Percentiles rank a stretch among this genome's conserved stretches.
phyloP scores from a whole-genome alignment of 2,113 vertebrate species.

The Ramphastos sulfuratus region DNA sequence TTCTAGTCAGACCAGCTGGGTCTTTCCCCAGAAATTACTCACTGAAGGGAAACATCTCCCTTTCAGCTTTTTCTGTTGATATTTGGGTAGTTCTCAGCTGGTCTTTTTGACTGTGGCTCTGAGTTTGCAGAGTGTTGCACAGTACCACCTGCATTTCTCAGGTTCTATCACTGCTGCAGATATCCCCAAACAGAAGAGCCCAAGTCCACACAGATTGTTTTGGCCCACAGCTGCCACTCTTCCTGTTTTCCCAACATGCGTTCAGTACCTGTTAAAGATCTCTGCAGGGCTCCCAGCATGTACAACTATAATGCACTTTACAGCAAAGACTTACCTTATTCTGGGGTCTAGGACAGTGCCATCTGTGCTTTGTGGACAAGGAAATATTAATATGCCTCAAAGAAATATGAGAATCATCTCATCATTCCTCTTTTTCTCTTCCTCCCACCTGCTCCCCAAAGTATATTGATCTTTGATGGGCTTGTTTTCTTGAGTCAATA shows the following conservation, averaged over 20 bases:
- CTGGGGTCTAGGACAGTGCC: not conserved
- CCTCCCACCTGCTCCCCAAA: not conserved
- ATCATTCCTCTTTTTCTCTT: not conserved
- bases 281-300: not conserved
- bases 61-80: not conserved
- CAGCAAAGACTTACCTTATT: not conserved
- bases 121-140: not conserved
- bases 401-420: not conserved
- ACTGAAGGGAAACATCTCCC: not conserved
- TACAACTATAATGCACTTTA: not conserved
- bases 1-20: not conserved
- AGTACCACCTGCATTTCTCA: fast-evolving
- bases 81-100: not conserved
- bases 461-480: constrained; percentile 9
- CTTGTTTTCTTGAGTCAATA: constrained; percentile 1
- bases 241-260: not conserved
- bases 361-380: constrained; percentile 45
- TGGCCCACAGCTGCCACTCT: not conserved
- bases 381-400: not conserved
- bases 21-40: not conserved
- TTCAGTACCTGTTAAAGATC: not conserved
- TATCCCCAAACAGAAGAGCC: not conserved
- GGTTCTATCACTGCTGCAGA: not conserved
- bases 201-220: no score
- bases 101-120: not conserved